Evolutionary conservation across 2,113 vertebrate species (phyloP), one percentile per base, ranked within the genome.

Genomic region (Cephalopterus ornatus): DNA sequence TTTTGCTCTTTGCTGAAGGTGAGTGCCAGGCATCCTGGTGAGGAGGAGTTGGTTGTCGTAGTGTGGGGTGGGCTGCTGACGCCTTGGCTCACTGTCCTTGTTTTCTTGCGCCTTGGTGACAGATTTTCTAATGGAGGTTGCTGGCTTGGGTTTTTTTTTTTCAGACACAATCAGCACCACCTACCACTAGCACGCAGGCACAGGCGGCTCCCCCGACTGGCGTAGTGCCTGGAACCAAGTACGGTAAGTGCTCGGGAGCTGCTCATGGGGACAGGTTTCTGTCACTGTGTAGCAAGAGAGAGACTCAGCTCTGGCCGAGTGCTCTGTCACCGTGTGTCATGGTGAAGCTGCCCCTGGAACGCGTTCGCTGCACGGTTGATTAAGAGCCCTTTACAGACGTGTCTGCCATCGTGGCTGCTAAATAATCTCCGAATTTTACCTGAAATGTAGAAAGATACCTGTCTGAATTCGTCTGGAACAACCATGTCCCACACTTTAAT

Each of bases 201-300:
- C 98, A 97, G 30, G 90, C 97, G 0, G 78, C 98, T 92, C 78
- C 98, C 84, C 98, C 98, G 0, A 97, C 97, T 89, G 98, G 98
- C 11, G 97, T 98, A 9, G 97, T 98, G 93, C 98, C 98, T 92
- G 98, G 98, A 68, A 97, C 95, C 92, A 98, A 98, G 90, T 98
- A 98, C 5, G 98, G 98, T 98, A 98, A 98, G 98, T 80, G 6
- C 27, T 61, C 1, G 0, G 50, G 46, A 62, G 33, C 76, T 66
- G 39, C 39, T 94, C 63, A 5, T 90, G 71, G 83, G 93, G 17
- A n/a, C 73, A 53, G 42, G 11, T 70, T 14, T 59, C 82, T 91
- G 79, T 88, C 72, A 42, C 87, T 88, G 58, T 56, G 37, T 76
- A 73, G 61, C 37, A 32, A 4, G 63, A 65, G 35, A 90, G 92